Evolutionary conservation across 1,140 invertebrate species (phyloP).

Genomic region (Centruroides sculpturatus): DNA sequence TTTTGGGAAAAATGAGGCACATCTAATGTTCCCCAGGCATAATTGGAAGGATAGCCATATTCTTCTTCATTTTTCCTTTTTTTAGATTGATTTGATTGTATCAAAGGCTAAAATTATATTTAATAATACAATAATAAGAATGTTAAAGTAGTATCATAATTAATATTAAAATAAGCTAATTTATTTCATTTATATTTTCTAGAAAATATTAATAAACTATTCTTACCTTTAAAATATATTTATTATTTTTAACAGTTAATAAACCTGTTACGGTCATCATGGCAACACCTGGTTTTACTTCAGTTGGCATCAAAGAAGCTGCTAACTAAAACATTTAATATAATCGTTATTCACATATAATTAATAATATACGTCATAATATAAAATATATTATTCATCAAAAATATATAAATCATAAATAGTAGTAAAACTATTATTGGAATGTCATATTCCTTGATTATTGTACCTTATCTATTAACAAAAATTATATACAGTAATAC

Average conservation of each 20-base stretch:
- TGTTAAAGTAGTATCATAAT: not conserved
- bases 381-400: no score
- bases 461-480: no score
- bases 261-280: slow-evolving; percentile 63
- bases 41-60: slow-evolving; percentile 28
- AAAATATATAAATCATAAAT: no score
- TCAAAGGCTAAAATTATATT: not conserved
- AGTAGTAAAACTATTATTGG: no score
- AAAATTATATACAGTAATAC: no score
- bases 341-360: no score
- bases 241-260: slow-evolving; percentile 45
- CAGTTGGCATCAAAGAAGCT: slow-evolving; percentile 50
- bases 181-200: slow-evolving; percentile 1
- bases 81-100: slow-evolving; percentile 20
- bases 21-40: slow-evolving; percentile 60
- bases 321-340: slow-evolving; percentile 37
- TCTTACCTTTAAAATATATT: slow-evolving; percentile 31
- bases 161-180: not conserved
- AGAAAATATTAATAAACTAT: not conserved
- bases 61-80: slow-evolving; percentile 39
- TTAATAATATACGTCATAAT: no score
- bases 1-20: slow-evolving; percentile 59
- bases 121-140: no score
- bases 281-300: slow-evolving; percentile 55
- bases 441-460: no score